These are phyloP conservation scores for Rhopalosiphum nymphaeae DNA, from an alignment of 2,888 invertebrate species.

Conservation along the genomic window DNA sequence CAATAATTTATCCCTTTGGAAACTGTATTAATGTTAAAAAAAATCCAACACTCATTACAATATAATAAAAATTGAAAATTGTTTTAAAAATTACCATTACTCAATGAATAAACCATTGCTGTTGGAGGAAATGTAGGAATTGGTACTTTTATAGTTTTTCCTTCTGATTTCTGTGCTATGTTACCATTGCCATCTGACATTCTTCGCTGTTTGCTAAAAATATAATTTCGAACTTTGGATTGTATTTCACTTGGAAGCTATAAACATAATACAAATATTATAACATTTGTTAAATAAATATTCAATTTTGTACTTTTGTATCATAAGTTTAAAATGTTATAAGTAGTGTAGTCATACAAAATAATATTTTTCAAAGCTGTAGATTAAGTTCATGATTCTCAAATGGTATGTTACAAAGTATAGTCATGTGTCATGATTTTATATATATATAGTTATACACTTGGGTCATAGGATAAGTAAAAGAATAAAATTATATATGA, in stretches of 20 bases:
- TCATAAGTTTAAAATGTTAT: not conserved
- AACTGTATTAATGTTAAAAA: not conserved
- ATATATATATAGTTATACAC: not conserved
- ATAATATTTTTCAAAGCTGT: not conserved
- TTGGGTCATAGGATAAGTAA: not conserved
- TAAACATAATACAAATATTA: conserved; percentile 67
- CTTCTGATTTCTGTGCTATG: conserved; percentile 70
- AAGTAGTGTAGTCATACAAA: not conserved
- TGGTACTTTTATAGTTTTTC: conserved; percentile 80
- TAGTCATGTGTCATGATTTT: not conserved
- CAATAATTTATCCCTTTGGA: not conserved
- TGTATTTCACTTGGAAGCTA: conserved; percentile 93
- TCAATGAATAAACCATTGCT: conserved; percentile 81
- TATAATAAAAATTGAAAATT: conserved; percentile 65
- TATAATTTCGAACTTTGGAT: conserved; percentile 86
- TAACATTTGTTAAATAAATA: not conserved
- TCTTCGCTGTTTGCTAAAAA: conserved; percentile 75
- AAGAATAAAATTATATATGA: not conserved
- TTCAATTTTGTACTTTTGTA: not conserved
- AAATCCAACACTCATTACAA: not conserved
- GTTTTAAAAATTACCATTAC: conserved; percentile 66
- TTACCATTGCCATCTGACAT: conserved; percentile 71
- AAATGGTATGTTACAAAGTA: not conserved
- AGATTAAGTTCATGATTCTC: not conserved
- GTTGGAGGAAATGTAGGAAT: conserved; percentile 87